Base-by-base conservation (phyloP, 2,797 vertebrate genomes). In the Mormyrus proboscirostris region DNA sequence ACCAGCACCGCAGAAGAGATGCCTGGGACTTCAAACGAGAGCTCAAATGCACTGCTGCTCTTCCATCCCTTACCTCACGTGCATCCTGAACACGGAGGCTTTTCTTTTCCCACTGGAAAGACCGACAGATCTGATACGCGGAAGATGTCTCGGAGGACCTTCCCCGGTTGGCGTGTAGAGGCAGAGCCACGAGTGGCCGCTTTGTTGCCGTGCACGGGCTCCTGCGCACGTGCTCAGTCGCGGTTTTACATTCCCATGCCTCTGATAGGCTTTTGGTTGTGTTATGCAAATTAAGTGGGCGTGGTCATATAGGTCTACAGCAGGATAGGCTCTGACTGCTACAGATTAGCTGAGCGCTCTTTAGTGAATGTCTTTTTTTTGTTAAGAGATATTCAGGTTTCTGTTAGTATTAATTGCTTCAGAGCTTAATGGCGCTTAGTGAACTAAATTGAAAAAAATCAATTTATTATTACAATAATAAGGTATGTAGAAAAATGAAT, bases 201-300 rank as follows among this genome's bases (percentile, higher is more conserved):
- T 62, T 62, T 22, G 55, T 44, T 69, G 86, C n/a, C 22, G 14
- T 29, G 55, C 51, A 47, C 44, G 7, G 57, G 12, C 83, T 51
- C 41, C 59, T 33, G 57, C 25, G 19, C 59, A 65, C 16, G 7
- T 76, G 65, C 83, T 16, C 25, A 86, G 59, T 50, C 57, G 29
- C 25, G 10, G 47, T 33, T 89, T 85, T 29, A 14, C 47, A 83
- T 86, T 86, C 50, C 83, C 88, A 41, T 25, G 14, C 38, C 57
- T 69, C 47, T 86, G 82, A 86, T 47, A 51, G 44, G 59, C 49
- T 29, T 22, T 83, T 62, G 25, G 19, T n/a, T 19, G n/a, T 73
- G 59, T 85, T 62, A 69, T 73, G 55, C 90, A 90, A 91, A 91
- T 53, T 25, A 76, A 41, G 59, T 83, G 91, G 89, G 88, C 62